Evolutionary conservation across 2,797 vertebrate species (phyloP), one percentile per base, ranked within the genome.

Genomic region (Sebastes oblongus): DNA sequence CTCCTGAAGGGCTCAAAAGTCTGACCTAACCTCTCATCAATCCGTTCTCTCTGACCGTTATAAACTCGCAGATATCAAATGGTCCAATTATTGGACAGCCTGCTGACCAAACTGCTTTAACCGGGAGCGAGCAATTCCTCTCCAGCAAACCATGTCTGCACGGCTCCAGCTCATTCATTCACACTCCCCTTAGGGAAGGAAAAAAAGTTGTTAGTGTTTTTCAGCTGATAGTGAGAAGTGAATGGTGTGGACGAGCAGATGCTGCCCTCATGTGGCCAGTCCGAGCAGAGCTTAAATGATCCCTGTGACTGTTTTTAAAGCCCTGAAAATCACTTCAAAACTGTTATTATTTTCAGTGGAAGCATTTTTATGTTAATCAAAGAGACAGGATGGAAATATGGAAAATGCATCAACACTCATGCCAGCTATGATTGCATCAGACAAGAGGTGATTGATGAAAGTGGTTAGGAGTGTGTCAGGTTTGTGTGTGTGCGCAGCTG

Each of bases 181-280:
- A 69, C 72, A 73, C 34, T 58, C 56, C 59, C 54, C 64, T 18
- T 14, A 10, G 34, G 36, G 50, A 32, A 3, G 27, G 8, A 22
- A n/a, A 36, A 68, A 42, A 29, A 56, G 14, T 67, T n/a, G 59
- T 29, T 36, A 72, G 32, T 16, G 30, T 65, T 56, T 69, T 72
- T 24, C 29, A 70, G 68, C 68, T 20, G 42, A 18, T 0, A 8
- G 52, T 5, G 12, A 8, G 3, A 46, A n/a, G 22, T 2, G 3
- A 6, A 7, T 0, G 9, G n/a, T 3, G 9, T 80, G 32, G 34
- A 52, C 75, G 71, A 87, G 56, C 50, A 42, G 77, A 88, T 89
- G 87, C 91, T 92, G 92, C 93, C 93, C 92, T 89, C 92, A 5
- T 87, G 93, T 94, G 94, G 94, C 73, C 67, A 72, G 0, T 11